Percentiles rank a stretch among this genome's conserved stretches.
Conservation (phyloP, 2,888 invertebrate species). For the Lasius fuliginosus region DNA sequence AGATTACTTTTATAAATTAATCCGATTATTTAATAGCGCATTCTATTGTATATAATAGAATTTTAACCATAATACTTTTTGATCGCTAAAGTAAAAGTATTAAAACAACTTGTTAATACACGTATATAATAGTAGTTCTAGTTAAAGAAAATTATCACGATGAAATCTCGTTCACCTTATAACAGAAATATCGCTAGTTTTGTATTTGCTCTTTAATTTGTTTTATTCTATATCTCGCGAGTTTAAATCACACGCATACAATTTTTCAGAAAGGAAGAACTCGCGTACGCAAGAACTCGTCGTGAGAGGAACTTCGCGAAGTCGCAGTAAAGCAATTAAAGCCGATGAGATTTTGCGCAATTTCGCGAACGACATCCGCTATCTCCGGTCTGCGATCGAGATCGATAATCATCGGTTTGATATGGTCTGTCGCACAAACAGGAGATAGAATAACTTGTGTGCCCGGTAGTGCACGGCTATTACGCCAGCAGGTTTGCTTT, state of each 20-base stretch:
- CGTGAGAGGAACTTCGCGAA: slow-evolving; percentile 15
- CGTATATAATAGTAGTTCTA: not conserved
- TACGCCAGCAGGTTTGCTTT: slow-evolving; percentile 40
- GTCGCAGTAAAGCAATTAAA: slow-evolving; percentile 15
- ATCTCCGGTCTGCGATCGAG: slow-evolving; percentile 37
- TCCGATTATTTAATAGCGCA: not conserved
- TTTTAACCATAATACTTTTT: not conserved
- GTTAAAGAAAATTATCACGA: not conserved
- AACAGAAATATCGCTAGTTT: not conserved
- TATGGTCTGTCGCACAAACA: slow-evolving; percentile 51
- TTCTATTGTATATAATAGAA: not conserved
- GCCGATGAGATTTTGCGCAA: slow-evolving; percentile 11
- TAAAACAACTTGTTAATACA: not conserved
- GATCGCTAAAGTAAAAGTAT: slow-evolving; percentile 7
- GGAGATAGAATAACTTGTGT: slow-evolving; percentile 34
- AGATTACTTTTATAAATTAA: not conserved
- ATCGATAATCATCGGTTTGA: slow-evolving; percentile 48
- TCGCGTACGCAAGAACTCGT: slow-evolving; percentile 19
- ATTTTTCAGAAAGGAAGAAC: slow-evolving; percentile 16
- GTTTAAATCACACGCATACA: not conserved
- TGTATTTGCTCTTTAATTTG: not conserved
- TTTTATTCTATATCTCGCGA: not conserved
- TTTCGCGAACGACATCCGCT: slow-evolving; percentile 47
- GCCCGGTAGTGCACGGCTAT: slow-evolving; percentile 34
- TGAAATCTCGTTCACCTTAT: not conserved